Conservation (phyloP, 2,797 vertebrate species). For the Takifugu rubripes region DNA sequence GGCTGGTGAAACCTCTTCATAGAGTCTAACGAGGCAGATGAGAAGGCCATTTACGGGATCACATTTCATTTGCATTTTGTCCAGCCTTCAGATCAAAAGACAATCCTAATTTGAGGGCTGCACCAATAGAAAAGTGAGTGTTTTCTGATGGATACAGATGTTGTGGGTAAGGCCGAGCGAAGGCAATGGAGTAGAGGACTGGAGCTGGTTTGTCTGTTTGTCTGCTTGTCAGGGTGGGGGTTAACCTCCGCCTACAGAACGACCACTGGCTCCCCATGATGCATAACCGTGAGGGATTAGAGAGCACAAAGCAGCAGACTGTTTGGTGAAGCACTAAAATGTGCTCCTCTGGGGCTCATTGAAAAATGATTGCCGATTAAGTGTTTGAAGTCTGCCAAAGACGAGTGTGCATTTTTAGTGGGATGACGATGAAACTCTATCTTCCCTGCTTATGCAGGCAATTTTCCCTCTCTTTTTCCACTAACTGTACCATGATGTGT, state of each 20-base stretch:
- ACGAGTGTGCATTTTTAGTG: conserved; percentile 74
- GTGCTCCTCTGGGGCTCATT: conserved; percentile 80
- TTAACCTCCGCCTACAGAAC: conserved; percentile 71
- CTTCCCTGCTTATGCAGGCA: conserved; percentile 81
- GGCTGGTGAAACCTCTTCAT: conserved; percentile 60
- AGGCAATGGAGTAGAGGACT: conserved; percentile 35
- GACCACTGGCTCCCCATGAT: conserved; percentile 72
- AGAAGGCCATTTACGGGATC: conserved; percentile 78
- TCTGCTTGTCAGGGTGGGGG: conserved; percentile 55
- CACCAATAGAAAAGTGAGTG: conserved; percentile 74
- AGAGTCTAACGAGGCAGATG: conserved; percentile 77
- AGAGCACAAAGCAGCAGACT: conserved; percentile 76
- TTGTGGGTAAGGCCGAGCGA: conserved; percentile 58
- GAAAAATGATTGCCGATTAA: conserved; percentile 83
- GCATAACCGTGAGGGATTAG: conserved; percentile 78
- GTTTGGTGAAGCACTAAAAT: conserved; percentile 80
- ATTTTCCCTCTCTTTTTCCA: conserved; percentile 77
- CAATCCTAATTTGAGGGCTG: conserved; percentile 70
- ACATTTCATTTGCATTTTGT: conserved; percentile 76
- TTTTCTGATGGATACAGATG: conserved; percentile 76
- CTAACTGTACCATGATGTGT: conserved; percentile 80
- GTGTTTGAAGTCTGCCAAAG: conserved; percentile 81
- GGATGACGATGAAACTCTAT: conserved; percentile 81
- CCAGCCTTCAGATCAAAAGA: conserved; percentile 77
- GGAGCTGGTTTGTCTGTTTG: conserved; percentile 46